These are phyloP conservation scores for Hystrix cristata DNA, from an alignment of 2,113 vertebrate species.

Conservation along the genomic window DNA sequence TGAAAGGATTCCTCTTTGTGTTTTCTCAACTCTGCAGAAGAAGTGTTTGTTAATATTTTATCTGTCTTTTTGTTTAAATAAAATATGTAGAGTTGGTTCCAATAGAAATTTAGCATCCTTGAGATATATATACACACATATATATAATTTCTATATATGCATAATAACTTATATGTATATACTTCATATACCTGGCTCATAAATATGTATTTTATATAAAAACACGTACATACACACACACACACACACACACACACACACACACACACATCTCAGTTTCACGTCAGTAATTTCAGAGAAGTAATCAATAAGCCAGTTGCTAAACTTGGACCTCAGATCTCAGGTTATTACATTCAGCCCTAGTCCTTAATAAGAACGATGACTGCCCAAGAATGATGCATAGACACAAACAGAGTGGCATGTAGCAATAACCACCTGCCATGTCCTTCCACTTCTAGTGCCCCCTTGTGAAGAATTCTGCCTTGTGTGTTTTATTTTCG, in stretches of 20 bases:
- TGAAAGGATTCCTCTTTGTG: background rate
- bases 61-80: background rate
- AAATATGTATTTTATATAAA: too few relatives aligned
- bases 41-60: conserved; percentile 36
- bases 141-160: too few relatives aligned
- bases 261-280: too few relatives aligned
- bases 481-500: background rate
- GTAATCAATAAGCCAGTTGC: background rate
- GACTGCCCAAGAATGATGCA: background rate
- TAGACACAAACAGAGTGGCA: background rate
- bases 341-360: background rate
- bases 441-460: background rate
- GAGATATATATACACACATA: background rate
- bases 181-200: background rate
- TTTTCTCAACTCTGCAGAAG: conserved; percentile 44
- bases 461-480: background rate
- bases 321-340: background rate
- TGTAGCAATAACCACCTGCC: background rate
- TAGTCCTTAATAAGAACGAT: background rate
- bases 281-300: background rate
- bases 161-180: background rate
- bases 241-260: too few relatives aligned
- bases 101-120: background rate
- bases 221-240: too few relatives aligned
- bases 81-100: background rate